Conservation (phyloP, 2,797 vertebrate genomes). For the Pangasius larnaudii region DNA sequence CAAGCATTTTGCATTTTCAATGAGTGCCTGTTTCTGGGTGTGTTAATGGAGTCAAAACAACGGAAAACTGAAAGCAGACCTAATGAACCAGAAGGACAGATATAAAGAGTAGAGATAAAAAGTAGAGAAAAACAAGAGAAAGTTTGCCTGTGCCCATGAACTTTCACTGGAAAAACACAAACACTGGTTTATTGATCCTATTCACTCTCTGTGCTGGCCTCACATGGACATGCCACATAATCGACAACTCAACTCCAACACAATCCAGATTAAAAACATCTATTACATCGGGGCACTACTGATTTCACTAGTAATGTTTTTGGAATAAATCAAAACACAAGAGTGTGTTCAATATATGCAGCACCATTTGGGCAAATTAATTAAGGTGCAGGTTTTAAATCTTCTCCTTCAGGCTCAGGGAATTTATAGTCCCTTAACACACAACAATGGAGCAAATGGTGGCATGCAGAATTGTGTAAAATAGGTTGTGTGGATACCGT, state of each 20-base stretch:
- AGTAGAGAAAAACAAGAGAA: conserved; percentile 57
- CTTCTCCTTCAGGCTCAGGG: not conserved
- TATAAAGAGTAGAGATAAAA: conserved; percentile 47
- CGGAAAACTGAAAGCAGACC: not conserved
- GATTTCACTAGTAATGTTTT: not conserved
- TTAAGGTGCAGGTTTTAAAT: not conserved
- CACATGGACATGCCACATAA: conserved; percentile 16
- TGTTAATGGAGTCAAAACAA: conserved; percentile 1
- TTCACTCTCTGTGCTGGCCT: not conserved
- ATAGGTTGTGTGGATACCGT: conserved; percentile 28
- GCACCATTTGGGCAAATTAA: not conserved
- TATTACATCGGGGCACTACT: conserved; percentile 6
- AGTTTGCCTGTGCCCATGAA: not conserved
- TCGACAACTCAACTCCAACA: conserved; percentile 6
- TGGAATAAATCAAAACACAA: not conserved
- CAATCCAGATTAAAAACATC: conserved; percentile 17
- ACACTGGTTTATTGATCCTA: conserved; percentile 34
- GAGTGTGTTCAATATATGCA: not conserved
- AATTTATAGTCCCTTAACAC: conserved; percentile 11
- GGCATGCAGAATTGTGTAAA: not conserved
- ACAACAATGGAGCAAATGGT: not conserved
- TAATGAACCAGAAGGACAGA: conserved; percentile 38
- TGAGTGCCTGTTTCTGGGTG: not conserved
- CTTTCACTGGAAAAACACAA: conserved; percentile 31
- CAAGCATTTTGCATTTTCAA: conserved; percentile 3